Percentiles rank a stretch among this genome's conserved stretches.
These are phyloP conservation scores for Leuciscus idus DNA, from an alignment of 2,113 vertebrate genomes.

Conservation along the genomic window DNA sequence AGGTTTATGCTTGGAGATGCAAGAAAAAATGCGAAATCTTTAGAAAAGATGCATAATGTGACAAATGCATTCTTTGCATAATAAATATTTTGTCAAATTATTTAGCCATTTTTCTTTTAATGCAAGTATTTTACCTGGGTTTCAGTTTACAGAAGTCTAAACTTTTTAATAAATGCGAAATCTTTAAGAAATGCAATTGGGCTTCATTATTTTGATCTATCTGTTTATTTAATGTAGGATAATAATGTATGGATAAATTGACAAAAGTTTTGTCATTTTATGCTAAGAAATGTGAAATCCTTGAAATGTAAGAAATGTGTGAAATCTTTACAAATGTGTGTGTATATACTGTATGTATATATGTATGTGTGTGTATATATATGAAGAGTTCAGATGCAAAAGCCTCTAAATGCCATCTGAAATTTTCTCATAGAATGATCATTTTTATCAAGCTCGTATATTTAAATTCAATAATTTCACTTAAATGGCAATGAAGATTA, in stretches of 20 bases:
- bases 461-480: too few species aligned
- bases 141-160: not conserved
- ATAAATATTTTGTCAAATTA: too few species aligned
- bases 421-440: too few species aligned
- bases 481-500: too few species aligned
- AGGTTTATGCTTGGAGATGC: not conserved
- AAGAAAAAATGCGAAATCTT: not conserved
- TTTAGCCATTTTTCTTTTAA: not conserved
- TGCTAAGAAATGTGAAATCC: not conserved
- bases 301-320: not conserved
- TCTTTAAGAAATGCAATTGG: not conserved
- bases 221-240: not conserved
- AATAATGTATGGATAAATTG: not conserved
- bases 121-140: not conserved
- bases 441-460: too few species aligned
- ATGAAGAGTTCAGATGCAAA: too few species aligned
- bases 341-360: too few species aligned
- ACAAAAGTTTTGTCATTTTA: not conserved
- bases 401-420: too few species aligned
- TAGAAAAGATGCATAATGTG: not conserved
- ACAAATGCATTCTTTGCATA: not conserved
- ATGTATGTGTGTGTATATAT: too few species aligned
- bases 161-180: too few species aligned
- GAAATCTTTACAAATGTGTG: not conserved
- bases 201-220: not conserved